Evolutionary conservation across 2,888 invertebrate species (phyloP).

Genomic region (Ochropacha duplaris): DNA sequence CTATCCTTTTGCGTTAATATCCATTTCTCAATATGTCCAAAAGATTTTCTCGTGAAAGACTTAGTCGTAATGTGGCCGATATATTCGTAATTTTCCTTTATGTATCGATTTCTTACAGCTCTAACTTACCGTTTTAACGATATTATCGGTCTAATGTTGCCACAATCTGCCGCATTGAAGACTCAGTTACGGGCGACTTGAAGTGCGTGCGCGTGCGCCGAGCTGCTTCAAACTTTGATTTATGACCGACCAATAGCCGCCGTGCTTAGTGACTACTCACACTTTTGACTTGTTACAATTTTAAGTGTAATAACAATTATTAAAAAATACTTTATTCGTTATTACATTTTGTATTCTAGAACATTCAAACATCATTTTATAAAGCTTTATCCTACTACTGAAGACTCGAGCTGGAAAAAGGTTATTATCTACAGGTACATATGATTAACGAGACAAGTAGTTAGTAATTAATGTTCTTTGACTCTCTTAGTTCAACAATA

Average conservation of each 20-base stretch:
- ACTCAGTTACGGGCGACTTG: constrained; percentile 12
- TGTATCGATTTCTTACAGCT: background rate
- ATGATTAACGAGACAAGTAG: no score
- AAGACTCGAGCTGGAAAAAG: no score
- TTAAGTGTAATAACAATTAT: no score
- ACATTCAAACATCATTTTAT: no score
- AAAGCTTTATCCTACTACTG: no score
- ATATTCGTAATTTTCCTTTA: background rate
- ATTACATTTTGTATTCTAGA: no score
- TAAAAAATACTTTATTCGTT: background rate
- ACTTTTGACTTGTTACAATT: constrained; percentile 12
- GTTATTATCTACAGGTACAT: no score
- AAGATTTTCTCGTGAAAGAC: no score
- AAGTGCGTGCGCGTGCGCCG: constrained; percentile 30
- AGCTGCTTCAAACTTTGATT: constrained; percentile 33
- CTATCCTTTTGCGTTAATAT: no score
- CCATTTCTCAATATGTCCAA: no score
- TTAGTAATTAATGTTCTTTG: no score
- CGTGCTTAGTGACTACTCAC: constrained; percentile 20
- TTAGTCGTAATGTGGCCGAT: background rate
- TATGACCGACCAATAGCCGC: constrained; percentile 24
- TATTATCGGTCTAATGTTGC: background rate
- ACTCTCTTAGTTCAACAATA: no score
- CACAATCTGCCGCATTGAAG: constrained; percentile 9
- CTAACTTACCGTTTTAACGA: background rate